These are phyloP conservation scores for Zosterops lateralis DNA, from an alignment of 2,113 vertebrate species.

Conservation along the genomic window DNA sequence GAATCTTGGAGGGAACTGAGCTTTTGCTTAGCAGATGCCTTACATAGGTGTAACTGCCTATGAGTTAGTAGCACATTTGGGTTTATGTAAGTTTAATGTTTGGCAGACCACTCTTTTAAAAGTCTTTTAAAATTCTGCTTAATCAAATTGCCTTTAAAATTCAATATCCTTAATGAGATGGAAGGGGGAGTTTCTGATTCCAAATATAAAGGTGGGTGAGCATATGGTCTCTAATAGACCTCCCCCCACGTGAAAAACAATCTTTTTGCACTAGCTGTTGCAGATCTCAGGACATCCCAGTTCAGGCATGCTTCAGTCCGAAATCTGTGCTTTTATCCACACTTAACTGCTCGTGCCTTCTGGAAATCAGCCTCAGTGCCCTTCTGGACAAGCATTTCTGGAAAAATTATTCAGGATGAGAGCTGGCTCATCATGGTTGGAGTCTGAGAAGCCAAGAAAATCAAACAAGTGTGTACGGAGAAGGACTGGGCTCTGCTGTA, in stretches of 20 bases:
- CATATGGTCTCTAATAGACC: background rate
- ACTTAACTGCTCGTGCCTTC: background rate
- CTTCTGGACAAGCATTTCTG: background rate
- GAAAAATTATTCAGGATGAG: conserved; percentile 10
- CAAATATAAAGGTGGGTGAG: background rate
- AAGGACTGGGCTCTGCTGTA: background rate
- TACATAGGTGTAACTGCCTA: background rate
- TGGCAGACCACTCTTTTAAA: background rate
- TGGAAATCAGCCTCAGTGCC: background rate
- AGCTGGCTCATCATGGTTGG: background rate
- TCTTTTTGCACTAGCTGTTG: background rate
- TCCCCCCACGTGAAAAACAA: background rate
- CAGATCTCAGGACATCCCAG: background rate
- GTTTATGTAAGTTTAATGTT: background rate
- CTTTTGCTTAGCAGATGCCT: background rate
- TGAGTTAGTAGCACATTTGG: background rate
- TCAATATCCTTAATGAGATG: background rate
- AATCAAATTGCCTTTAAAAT: background rate
- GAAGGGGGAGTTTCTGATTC: background rate
- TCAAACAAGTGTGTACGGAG: background rate
- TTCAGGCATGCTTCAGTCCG: background rate
- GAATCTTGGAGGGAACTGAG: background rate
- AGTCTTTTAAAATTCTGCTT: background rate
- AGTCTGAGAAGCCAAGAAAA: conserved; percentile 46
- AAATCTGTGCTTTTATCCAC: background rate